Evolutionary conservation across 2,113 vertebrate species (phyloP).

Genomic region (Chitala chitala): DNA sequence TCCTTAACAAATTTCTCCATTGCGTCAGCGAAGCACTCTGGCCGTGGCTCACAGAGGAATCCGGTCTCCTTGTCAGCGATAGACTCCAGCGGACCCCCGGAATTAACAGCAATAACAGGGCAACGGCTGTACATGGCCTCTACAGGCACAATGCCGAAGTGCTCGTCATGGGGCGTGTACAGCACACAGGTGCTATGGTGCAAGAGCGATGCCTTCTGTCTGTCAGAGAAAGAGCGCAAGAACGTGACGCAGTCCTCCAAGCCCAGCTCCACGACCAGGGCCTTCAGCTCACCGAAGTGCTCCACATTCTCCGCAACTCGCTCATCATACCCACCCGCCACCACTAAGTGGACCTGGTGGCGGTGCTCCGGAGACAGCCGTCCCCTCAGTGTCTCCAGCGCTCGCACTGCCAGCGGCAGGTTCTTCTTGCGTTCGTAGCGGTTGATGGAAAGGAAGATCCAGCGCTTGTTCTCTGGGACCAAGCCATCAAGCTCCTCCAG

Average conservation of each 20-base stretch:
- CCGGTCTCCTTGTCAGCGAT: slow-evolving; percentile 76
- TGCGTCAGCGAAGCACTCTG: slow-evolving; percentile 73
- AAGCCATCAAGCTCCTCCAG: slow-evolving; percentile 62
- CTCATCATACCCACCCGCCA: slow-evolving; percentile 90
- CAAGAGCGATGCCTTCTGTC: slow-evolving; percentile 79
- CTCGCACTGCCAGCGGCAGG: slow-evolving; percentile 72
- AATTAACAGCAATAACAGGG: slow-evolving; percentile 87
- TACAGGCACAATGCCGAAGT: slow-evolving; percentile 93
- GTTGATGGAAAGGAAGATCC: slow-evolving; percentile 91
- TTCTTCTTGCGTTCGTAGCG: slow-evolving; percentile 96
- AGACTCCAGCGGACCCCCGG: slow-evolving; percentile 90
- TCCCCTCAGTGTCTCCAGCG: slow-evolving; percentile 65
- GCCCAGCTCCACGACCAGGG: slow-evolving; percentile 54
- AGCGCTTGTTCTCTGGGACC: slow-evolving; percentile 65
- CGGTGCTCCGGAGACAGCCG: slow-evolving; percentile 60
- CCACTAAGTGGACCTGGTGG: slow-evolving; percentile 75
- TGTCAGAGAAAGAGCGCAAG: slow-evolving; percentile 83
- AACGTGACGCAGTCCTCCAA: slow-evolving; percentile 75
- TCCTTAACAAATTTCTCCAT: slow-evolving; percentile 79
- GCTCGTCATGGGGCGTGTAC: slow-evolving; percentile 92
- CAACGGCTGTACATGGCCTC: slow-evolving; percentile 93
- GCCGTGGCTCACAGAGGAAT: slow-evolving; percentile 79
- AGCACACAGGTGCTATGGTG: slow-evolving; percentile 72
- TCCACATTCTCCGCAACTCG: slow-evolving; percentile 84
- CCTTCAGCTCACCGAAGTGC: slow-evolving; percentile 78